phyloP scores from a whole-genome alignment of 2,113 vertebrate genomes.

The Xiphorhynchus elegans region DNA sequence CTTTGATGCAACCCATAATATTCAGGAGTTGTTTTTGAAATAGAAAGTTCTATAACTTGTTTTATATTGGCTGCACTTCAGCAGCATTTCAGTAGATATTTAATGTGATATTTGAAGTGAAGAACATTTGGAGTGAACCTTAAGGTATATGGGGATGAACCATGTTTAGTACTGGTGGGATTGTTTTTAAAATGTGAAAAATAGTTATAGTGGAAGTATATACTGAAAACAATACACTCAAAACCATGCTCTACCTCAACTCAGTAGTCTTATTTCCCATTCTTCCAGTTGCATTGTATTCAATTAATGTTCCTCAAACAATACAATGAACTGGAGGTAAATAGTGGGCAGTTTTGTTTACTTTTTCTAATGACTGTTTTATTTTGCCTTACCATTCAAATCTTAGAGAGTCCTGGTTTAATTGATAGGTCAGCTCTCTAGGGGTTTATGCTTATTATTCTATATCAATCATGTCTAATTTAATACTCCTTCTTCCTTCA shows the following conservation, averaged over 20 bases:
- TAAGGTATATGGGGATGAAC: neutral
- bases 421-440: neutral
- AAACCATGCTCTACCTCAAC: neutral
- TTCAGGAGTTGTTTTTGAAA: neutral
- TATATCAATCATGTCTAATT: neutral
- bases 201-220: neutral
- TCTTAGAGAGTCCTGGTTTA: neutral
- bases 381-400: neutral
- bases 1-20: neutral
- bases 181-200: neutral
- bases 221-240: neutral
- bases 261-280: neutral
- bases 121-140: neutral
- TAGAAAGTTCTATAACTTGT: neutral
- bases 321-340: neutral
- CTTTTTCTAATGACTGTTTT: neutral
- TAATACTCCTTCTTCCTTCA: constrained; percentile 64
- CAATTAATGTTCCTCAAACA: neutral
- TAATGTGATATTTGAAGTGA: neutral
- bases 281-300: neutral
- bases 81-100: neutral
- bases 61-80: neutral
- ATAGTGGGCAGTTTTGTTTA: neutral
- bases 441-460: neutral
- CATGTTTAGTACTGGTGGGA: neutral